phyloP scores from a whole-genome alignment of 2,888 invertebrate genomes.

The Hirtodrosophila duncani region DNA sequence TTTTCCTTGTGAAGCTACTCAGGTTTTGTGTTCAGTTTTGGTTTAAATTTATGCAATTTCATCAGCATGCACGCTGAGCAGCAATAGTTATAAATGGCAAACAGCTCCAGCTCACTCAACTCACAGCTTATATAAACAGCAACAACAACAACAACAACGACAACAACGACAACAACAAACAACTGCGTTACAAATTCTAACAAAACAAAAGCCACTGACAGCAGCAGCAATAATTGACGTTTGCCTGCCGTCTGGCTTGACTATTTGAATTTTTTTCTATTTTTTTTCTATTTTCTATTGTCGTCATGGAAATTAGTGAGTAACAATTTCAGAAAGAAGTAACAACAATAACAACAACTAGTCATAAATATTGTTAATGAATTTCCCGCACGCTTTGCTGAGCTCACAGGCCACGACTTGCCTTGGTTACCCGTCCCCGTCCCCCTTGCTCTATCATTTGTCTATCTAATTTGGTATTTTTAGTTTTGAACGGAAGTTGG shows the following conservation, averaged over 20 bases:
- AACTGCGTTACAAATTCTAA: constrained; percentile 40
- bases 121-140: constrained; percentile 4
- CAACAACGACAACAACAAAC: constrained; percentile 30
- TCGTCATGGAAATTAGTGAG: constrained; percentile 58
- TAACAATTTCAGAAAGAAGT: constrained; percentile 30
- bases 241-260: constrained; percentile 15
- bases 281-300: constrained; percentile 17
- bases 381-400: constrained; percentile 72
- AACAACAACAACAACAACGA: constrained; percentile 14
- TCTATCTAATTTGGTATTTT: constrained; percentile 5
- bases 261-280: no score
- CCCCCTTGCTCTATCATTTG: constrained; percentile 2
- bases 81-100: constrained; percentile 36
- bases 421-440: no score
- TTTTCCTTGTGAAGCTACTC: no score
- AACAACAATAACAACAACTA: constrained; percentile 23
- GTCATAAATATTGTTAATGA: constrained; percentile 74
- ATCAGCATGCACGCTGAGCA: no score
- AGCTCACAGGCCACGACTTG: constrained; percentile 41
- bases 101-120: constrained; percentile 2
- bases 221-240: constrained; percentile 46
- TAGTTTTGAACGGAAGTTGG: constrained; percentile 61
- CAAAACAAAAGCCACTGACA: constrained; percentile 43
- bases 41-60: constrained; percentile 19
- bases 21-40: no score